Evolutionary conservation across 2,888 invertebrate genomes (phyloP).

Genomic region (Andrena camellia): DNA sequence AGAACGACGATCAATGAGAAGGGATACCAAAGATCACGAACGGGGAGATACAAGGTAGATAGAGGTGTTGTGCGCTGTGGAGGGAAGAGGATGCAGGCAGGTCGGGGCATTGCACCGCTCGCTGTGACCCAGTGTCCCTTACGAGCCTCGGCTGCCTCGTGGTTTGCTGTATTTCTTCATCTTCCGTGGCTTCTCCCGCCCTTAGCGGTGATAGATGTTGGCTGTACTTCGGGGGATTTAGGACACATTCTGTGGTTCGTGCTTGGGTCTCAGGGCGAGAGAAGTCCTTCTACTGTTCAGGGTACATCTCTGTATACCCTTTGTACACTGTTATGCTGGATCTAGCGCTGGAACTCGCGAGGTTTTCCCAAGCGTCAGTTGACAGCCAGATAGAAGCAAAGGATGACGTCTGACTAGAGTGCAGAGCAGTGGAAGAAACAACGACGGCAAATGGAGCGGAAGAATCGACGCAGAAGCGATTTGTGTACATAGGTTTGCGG

Average conservation of each 20-base stretch:
- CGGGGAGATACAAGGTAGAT: slow-evolving; percentile 41
- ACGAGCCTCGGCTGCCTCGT: slow-evolving; percentile 56
- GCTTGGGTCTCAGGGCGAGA: no score
- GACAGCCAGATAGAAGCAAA: background rate
- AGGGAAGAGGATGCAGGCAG: slow-evolving; percentile 60
- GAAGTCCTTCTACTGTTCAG: no score
- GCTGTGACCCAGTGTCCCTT: slow-evolving; percentile 80
- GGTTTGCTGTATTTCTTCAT: slow-evolving; percentile 24
- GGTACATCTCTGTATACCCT: no score
- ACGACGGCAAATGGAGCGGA: background rate
- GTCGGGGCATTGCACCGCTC: slow-evolving; percentile 81
- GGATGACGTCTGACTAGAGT: background rate
- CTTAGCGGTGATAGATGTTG: background rate
- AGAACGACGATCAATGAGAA: slow-evolving; percentile 40
- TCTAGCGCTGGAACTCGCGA: no score
- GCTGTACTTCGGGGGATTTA: no score
- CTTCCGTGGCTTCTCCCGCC: background rate
- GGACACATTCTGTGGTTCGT: no score
- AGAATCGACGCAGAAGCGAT: slow-evolving; percentile 3
- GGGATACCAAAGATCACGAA: slow-evolving; percentile 39
- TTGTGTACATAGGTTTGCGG: slow-evolving; percentile 3
- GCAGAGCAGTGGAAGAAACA: slow-evolving; percentile 1
- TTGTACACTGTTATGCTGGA: no score
- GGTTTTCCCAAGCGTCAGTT: background rate
- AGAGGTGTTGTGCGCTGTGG: slow-evolving; percentile 2